Evolutionary conservation across 2,113 vertebrate species (phyloP).

Genomic region (Etheostoma cragini): DNA sequence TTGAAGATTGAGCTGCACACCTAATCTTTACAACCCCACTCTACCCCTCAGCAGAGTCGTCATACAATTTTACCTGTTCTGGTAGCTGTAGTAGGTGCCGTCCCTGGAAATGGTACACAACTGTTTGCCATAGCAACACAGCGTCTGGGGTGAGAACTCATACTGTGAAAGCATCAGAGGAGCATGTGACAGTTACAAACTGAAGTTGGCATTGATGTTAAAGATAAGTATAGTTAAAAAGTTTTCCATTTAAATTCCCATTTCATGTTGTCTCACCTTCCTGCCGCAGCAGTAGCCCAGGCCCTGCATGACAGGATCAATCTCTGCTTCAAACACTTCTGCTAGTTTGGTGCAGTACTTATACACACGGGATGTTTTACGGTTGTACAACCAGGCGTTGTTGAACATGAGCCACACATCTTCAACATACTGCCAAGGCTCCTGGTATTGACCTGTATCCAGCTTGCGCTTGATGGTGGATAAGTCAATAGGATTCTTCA

Average conservation of each 20-base stretch:
- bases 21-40: not conserved
- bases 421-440: conserved; percentile 98
- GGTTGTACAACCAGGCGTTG: conserved; percentile 99
- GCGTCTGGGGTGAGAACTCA: conserved; percentile 98
- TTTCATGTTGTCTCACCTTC: conserved; percentile 85
- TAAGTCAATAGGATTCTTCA: conserved; percentile 97
- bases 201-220: not conserved
- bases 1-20: not conserved
- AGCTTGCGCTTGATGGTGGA: conserved; percentile 98
- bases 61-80: conserved; percentile 90
- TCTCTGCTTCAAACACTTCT: conserved; percentile 97
- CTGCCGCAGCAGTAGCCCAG: conserved; percentile 98
- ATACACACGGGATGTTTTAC: conserved; percentile 97
- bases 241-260: not conserved
- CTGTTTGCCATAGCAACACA: conserved; percentile 99
- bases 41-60: not conserved
- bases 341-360: conserved; percentile 99
- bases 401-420: conserved; percentile 99
- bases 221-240: not conserved
- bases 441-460: conserved; percentile 98
- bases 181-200: not conserved
- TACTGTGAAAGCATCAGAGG: conserved; percentile 86
- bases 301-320: conserved; percentile 97
- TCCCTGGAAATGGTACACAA: conserved; percentile 98
- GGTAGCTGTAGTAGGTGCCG: conserved; percentile 98